These are phyloP conservation scores for Hirtodrosophila histrioides DNA, from an alignment of 2,888 invertebrate genomes.

Conservation along the genomic window DNA sequence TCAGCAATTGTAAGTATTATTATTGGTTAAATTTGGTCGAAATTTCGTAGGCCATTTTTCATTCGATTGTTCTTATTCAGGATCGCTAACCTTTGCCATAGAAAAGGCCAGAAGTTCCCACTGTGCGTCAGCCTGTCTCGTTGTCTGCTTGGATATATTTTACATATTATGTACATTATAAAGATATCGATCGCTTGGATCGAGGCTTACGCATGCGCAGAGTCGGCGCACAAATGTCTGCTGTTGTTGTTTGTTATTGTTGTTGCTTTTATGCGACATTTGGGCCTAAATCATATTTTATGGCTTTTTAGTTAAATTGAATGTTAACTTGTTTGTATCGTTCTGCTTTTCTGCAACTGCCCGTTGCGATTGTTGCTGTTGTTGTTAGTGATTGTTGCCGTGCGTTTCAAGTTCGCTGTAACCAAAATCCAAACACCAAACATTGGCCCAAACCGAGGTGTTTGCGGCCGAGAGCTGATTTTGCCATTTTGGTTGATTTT, in stretches of 20 bases:
- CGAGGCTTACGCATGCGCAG: constrained; percentile 69
- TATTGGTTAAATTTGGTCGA: too few species aligned
- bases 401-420: constrained; percentile 63
- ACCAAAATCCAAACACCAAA: constrained; percentile 19
- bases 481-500: constrained; percentile 57
- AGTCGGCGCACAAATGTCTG: constrained; percentile 62
- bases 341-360: constrained; percentile 70
- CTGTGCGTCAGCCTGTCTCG: too few species aligned
- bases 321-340: constrained; percentile 79
- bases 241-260: constrained; percentile 26
- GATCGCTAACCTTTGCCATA: too few species aligned
- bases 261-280: constrained; percentile 67
- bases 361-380: constrained; percentile 29
- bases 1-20: too few species aligned
- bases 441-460: constrained; percentile 37
- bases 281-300: constrained; percentile 80
- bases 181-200: constrained; percentile 53
- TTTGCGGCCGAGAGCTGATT: constrained; percentile 22
- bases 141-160: too few species aligned
- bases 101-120: too few species aligned
- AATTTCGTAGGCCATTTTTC: too few species aligned
- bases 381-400: constrained; percentile 50
- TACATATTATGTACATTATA: background rate
- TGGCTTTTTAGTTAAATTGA: constrained; percentile 77
- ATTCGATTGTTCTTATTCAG: too few species aligned